These are phyloP conservation scores for Pipa parva DNA, from an alignment of 2,113 vertebrate species.

Conservation along the genomic window DNA sequence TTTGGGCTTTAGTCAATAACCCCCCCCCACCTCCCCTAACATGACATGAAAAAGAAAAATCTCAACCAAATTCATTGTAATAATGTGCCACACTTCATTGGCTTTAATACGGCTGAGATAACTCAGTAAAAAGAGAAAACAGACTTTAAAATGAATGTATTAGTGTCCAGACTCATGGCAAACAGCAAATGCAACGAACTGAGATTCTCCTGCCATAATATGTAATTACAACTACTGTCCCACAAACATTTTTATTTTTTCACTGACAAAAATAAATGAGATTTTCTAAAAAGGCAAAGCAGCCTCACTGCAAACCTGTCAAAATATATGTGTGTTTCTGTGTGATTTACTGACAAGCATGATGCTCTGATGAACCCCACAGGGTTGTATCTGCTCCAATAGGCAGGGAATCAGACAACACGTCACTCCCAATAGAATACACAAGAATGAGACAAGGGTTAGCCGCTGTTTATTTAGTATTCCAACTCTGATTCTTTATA, in stretches of 20 bases:
- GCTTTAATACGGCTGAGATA: too few relatives aligned
- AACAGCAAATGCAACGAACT: too few relatives aligned
- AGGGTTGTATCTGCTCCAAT: conserved; percentile 22
- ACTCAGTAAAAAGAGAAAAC: too few relatives aligned
- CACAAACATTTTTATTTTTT: conserved; percentile 11
- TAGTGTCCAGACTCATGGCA: too few relatives aligned
- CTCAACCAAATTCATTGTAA: too few relatives aligned
- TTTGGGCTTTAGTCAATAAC: too few relatives aligned
- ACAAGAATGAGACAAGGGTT: conserved; percentile 11
- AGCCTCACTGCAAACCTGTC: neutral
- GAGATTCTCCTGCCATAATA: too few relatives aligned
- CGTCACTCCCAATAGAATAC: conserved; percentile 22
- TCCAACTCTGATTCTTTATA: neutral
- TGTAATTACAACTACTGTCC: conserved; percentile 14
- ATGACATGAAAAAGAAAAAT: too few relatives aligned
- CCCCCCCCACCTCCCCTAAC: too few relatives aligned
- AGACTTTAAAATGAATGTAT: too few relatives aligned
- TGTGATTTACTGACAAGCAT: conserved; percentile 29
- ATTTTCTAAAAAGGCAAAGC: conserved; percentile 25
- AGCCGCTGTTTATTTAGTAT: conserved; percentile 3
- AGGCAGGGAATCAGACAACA: conserved; percentile 11
- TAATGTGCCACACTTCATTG: too few relatives aligned
- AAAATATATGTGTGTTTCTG: conserved; percentile 24
- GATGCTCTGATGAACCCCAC: conserved; percentile 26
- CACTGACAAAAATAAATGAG: conserved; percentile 26